These are phyloP conservation scores for Anarrhichthys ocellatus DNA, from an alignment of 2,113 vertebrate genomes.

Conservation along the genomic window DNA sequence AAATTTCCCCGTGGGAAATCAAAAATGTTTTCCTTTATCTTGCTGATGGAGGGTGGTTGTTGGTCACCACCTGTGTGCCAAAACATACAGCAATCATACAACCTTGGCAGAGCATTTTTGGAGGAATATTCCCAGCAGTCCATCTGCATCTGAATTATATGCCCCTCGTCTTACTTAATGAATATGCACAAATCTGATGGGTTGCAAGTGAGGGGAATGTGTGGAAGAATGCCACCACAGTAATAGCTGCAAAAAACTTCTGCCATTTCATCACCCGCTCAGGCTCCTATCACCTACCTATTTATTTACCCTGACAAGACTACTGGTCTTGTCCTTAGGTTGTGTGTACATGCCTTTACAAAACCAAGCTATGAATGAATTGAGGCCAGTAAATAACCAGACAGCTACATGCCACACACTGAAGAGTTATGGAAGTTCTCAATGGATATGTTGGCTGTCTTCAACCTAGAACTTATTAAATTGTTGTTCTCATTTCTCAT, in stretches of 20 bases:
- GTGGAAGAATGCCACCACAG: constrained; percentile 41
- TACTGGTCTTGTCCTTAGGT: background rate
- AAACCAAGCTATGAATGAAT: constrained; percentile 56
- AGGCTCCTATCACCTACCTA: constrained; percentile 16
- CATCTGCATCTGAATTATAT: constrained; percentile 41
- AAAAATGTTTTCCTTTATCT: constrained; percentile 5
- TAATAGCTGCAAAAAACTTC: constrained; percentile 45
- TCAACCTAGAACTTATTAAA: background rate
- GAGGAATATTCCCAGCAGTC: constrained; percentile 19
- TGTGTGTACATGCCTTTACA: constrained; percentile 59
- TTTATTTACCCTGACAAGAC: constrained; percentile 58
- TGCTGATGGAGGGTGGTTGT: background rate
- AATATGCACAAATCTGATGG: constrained; percentile 58
- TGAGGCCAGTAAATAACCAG: constrained; percentile 39
- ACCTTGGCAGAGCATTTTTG: constrained; percentile 12
- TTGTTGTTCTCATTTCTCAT: too few species aligned
- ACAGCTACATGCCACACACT: constrained; percentile 8
- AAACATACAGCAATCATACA: background rate
- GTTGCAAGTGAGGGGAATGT: constrained; percentile 49
- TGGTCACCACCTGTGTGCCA: constrained; percentile 31
- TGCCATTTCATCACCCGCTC: constrained; percentile 9
- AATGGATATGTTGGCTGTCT: background rate
- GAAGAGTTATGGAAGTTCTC: constrained; percentile 15
- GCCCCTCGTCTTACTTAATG: constrained; percentile 50
- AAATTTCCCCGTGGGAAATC: background rate